These are phyloP conservation scores for Apamea monoglypha DNA, from an alignment of 2,888 invertebrate species.

Conservation along the genomic window DNA sequence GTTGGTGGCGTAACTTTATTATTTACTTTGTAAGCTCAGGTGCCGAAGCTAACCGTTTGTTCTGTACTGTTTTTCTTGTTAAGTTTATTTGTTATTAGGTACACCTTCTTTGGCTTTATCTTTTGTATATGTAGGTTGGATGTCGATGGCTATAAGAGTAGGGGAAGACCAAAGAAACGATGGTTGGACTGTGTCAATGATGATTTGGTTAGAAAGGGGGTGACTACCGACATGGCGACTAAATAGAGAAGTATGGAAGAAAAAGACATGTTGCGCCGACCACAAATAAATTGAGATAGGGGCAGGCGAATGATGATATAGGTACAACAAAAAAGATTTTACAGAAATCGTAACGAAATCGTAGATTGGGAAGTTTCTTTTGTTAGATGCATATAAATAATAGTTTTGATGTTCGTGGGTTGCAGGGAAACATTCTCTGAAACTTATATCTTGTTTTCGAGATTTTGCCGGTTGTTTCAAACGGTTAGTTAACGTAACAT, in stretches of 20 bases:
- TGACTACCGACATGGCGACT: too few relatives aligned
- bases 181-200: too few relatives aligned
- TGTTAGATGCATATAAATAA: neutral
- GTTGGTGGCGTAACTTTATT: slow-evolving; percentile 29
- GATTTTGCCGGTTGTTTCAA: neutral
- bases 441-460: neutral
- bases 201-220: too few relatives aligned
- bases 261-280: too few relatives aligned
- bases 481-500: too few relatives aligned
- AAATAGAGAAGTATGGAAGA: too few relatives aligned
- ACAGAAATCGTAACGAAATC: neutral
- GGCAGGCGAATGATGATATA: too few relatives aligned
- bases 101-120: neutral
- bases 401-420: neutral
- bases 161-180: too few relatives aligned
- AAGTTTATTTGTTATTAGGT: slow-evolving; percentile 25
- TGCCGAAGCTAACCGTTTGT: slow-evolving; percentile 37
- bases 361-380: neutral
- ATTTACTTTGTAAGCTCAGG: slow-evolving; percentile 48
- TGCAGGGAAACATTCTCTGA: neutral
- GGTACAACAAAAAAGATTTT: neutral
- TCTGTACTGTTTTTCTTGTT: slow-evolving; percentile 27
- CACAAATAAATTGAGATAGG: too few relatives aligned
- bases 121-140: too few relatives aligned
- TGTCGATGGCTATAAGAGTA: too few relatives aligned